Evolutionary conservation across 2,888 invertebrate genomes (phyloP).

Genomic region (Eupithecia subfuscata): DNA sequence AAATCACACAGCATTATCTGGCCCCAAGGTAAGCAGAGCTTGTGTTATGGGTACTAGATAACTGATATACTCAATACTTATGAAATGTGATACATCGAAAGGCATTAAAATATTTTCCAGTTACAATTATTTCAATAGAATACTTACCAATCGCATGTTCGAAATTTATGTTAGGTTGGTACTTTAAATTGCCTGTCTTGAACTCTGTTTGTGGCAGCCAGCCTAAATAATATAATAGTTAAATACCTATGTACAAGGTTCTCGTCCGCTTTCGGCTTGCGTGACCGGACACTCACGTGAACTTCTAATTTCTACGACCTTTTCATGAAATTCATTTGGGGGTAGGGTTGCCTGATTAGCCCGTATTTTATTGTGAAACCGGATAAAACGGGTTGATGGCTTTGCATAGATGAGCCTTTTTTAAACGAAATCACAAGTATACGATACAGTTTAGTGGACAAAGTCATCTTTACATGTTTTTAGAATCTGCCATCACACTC

Average conservation of each 20-base stretch:
- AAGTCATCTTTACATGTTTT: too few species aligned
- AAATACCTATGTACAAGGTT: constrained; percentile 63
- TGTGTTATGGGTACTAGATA: too few species aligned
- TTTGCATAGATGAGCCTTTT: not conserved
- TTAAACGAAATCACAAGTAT: too few species aligned
- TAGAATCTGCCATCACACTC: too few species aligned
- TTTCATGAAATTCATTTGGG: constrained; percentile 80
- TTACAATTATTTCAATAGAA: not conserved
- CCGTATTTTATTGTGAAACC: not conserved
- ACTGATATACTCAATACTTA: too few species aligned
- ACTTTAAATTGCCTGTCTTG: constrained; percentile 28
- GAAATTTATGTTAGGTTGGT: not conserved
- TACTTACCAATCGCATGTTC: not conserved
- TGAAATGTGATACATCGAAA: too few species aligned
- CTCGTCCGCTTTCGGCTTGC: constrained; percentile 65
- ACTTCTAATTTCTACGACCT: constrained; percentile 81
- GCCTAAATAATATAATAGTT: constrained; percentile 64
- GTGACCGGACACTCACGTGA: constrained; percentile 76
- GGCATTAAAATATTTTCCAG: not conserved
- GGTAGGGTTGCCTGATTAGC: constrained; percentile 27
- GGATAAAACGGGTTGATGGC: not conserved
- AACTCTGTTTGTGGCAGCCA: constrained; percentile 43
- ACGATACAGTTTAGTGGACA: too few species aligned
- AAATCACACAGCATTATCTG: too few species aligned
- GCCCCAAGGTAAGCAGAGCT: too few species aligned